phyloP scores from a whole-genome alignment of 1,140 invertebrate genomes.

The Aphaenogaster ashmeadi region DNA sequence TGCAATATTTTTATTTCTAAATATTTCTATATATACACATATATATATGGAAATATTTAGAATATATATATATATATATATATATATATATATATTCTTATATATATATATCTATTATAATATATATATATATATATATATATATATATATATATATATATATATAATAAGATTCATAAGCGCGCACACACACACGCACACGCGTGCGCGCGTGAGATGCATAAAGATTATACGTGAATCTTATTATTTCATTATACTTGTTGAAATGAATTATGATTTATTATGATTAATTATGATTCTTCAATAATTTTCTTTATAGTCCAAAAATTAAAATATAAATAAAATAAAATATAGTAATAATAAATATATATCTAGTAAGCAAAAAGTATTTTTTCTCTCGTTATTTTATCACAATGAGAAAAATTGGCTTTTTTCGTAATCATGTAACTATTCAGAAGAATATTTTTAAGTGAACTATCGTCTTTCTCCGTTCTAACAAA shows the following conservation, averaged over 20 bases:
- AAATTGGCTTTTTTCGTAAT: neutral
- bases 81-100: no score
- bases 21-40: neutral
- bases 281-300: neutral
- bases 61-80: no score
- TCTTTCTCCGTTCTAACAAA: slow-evolving; percentile 11
- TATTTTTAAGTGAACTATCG: neutral
- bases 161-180: no score
- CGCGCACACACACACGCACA: no score
- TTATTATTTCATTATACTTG: neutral
- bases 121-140: no score
- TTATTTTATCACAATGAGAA: neutral
- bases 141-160: no score
- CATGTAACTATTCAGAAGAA: neutral
- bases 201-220: neutral
- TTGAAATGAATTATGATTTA: slow-evolving; percentile 1
- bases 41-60: no score
- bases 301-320: neutral
- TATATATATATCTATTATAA: no score
- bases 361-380: neutral
- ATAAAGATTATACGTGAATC: neutral
- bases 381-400: neutral
- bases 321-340: neutral
- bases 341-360: neutral
- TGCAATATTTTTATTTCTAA: neutral